Evolutionary conservation across 37 sponge, comb jelly and placozoan species (phyloP), one percentile per base, ranked within the genome.

Genomic region (Lycopodina hypogea): DNA sequence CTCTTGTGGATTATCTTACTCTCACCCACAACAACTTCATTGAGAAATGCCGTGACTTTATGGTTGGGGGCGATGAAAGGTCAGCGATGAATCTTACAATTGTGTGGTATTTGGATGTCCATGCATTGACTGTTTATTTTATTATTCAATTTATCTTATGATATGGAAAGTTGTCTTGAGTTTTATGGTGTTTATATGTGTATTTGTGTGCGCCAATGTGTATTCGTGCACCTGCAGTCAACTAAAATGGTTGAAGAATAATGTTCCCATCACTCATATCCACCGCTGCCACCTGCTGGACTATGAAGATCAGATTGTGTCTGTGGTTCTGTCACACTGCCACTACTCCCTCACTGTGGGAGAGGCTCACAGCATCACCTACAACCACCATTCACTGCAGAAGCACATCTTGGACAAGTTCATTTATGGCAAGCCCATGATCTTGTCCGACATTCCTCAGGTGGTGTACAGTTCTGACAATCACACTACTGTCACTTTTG

Each of bases 321-420:
- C 94, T 23, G 55, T 93, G 15, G 56, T 93, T 26, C 82, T 93
- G 42, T 80, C 88, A 45, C 94, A 93, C 81, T 89, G 90, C 48
- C 84, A 74, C 42, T 89, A 93, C 85, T 89, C 94, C 19, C 85
- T 93, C 58, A 48, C 18, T 3, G 37, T 83, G 55, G 94, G 94
- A 7, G 69, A 89, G 40, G 94, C 90, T 17, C 84, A 77, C 22
- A 78, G 89, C 1, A 57, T 93, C 30, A 24, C 59, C 51, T 93
- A 93, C 45, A 84, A 93, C 84, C 69, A 78, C 26, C 80, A 75
- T 1, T 85, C 94, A 42, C 84, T 93, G n/a, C 90, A 93, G 82
- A 89, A 89, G 30, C 87, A 93, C 71, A 83, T 93, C 61, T 76
- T 85, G 35, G 81, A 93, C 68, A 42, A 84, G 48, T 93, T 93